Evolutionary conservation across 1,140 invertebrate genomes (phyloP).

Genomic region (Apocrypta bakeri): DNA sequence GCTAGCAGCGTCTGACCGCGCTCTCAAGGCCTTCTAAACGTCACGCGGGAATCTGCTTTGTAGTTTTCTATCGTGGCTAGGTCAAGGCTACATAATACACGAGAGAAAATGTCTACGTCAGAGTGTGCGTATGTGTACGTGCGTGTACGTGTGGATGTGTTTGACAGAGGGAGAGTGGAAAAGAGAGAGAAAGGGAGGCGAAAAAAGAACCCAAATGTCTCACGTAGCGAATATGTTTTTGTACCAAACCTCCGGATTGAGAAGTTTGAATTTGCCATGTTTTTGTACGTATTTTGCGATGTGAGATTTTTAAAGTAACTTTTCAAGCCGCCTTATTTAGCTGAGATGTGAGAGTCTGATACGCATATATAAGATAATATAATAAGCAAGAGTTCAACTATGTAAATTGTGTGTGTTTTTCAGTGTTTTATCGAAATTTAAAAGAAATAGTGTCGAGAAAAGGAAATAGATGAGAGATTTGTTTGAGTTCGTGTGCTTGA

Average conservation of each 20-base stretch:
- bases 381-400: background rate
- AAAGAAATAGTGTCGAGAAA: background rate
- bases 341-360: background rate
- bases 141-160: too few relatives aligned
- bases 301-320: conserved; percentile 33
- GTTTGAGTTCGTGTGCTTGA: background rate
- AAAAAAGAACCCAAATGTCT: background rate
- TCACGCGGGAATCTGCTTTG: background rate
- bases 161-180: too few relatives aligned
- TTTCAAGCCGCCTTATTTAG: background rate
- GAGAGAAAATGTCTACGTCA: background rate
- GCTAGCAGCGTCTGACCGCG: conserved; percentile 75
- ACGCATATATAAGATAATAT: background rate
- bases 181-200: too few relatives aligned
- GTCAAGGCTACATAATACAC: background rate
- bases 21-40: conserved; percentile 65
- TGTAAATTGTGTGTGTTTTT: conserved; percentile 42
- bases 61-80: background rate
- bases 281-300: conserved; percentile 26
- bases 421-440: conserved; percentile 5
- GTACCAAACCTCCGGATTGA: conserved; percentile 26
- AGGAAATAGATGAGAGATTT: background rate
- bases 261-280: background rate
- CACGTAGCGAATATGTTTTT: conserved; percentile 1
- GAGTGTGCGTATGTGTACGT: too few relatives aligned